phyloP scores from a whole-genome alignment of 2,113 vertebrate genomes.

The Struthio camelus region DNA sequence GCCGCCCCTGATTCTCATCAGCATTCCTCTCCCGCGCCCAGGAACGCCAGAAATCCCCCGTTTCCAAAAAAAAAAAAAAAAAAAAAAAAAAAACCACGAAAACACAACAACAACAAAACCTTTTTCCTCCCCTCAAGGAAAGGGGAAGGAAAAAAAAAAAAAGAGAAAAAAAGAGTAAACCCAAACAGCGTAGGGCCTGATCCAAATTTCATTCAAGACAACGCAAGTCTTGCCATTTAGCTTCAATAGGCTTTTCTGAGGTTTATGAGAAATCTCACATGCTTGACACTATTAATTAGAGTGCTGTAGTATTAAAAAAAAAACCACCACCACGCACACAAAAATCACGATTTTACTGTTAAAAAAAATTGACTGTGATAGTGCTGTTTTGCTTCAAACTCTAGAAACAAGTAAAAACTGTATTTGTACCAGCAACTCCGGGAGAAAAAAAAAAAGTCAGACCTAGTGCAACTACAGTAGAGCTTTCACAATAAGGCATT shows the following conservation, averaged over 20 bases:
- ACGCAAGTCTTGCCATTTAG: background rate
- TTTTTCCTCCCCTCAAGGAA: background rate
- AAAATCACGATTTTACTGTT: background rate
- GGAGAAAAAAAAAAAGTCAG: background rate
- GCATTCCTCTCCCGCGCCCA: conserved; percentile 18
- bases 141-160: fast-evolving
- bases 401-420: background rate
- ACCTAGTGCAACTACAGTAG: background rate
- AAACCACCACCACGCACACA: background rate
- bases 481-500: no score
- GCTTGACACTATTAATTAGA: conserved; percentile 29
- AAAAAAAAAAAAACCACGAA: background rate
- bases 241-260: background rate
- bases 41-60: conserved; percentile 35
- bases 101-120: background rate
- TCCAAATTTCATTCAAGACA: background rate
- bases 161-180: background rate
- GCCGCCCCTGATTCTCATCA: conserved; percentile 47
- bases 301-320: background rate
- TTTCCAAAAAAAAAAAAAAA: background rate
- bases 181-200: background rate
- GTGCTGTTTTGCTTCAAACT: background rate
- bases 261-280: background rate
- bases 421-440: background rate
- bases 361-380: background rate